Conservation (phyloP, 2,113 vertebrate genomes). For the Lipophrys pholis region DNA sequence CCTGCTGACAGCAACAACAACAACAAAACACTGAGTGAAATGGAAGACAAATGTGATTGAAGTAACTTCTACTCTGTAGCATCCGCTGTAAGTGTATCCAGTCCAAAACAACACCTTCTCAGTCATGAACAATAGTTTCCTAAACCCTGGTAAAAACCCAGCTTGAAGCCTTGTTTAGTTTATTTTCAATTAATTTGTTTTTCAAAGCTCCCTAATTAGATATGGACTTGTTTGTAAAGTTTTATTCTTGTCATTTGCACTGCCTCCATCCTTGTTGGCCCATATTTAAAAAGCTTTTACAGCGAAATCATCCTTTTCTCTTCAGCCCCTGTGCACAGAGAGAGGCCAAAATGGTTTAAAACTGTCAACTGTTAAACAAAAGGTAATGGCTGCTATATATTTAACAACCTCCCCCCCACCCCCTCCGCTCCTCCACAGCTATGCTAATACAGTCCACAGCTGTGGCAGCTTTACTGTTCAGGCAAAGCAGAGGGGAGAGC, state of each 20-base stretch:
- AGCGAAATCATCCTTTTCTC: constrained; percentile 89
- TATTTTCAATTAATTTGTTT: not conserved
- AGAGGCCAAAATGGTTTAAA: constrained; percentile 92
- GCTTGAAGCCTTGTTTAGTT: no score
- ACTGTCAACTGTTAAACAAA: constrained; percentile 90
- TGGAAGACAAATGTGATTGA: no score
- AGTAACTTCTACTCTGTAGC: no score
- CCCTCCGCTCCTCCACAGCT: constrained; percentile 76
- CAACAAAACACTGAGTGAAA: not conserved
- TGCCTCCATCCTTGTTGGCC: constrained; percentile 76
- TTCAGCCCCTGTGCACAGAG: constrained; percentile 67
- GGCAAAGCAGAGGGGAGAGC: constrained; percentile 60
- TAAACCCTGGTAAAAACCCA: no score
- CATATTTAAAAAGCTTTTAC: constrained; percentile 92
- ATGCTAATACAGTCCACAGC: constrained; percentile 95
- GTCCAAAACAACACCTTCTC: constrained; percentile 20
- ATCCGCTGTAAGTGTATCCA: no score
- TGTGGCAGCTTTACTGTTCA: constrained; percentile 95
- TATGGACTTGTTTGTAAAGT: constrained; percentile 30
- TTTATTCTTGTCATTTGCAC: constrained; percentile 18
- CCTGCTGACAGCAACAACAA: constrained; percentile 34
- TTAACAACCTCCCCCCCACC: constrained; percentile 67
- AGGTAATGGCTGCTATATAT: constrained; percentile 92
- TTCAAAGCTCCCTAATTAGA: not conserved
- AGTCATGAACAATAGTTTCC: no score